Evolutionary conservation across 2,888 invertebrate species (phyloP).

Genomic region (Lasioglossum lativentre): DNA sequence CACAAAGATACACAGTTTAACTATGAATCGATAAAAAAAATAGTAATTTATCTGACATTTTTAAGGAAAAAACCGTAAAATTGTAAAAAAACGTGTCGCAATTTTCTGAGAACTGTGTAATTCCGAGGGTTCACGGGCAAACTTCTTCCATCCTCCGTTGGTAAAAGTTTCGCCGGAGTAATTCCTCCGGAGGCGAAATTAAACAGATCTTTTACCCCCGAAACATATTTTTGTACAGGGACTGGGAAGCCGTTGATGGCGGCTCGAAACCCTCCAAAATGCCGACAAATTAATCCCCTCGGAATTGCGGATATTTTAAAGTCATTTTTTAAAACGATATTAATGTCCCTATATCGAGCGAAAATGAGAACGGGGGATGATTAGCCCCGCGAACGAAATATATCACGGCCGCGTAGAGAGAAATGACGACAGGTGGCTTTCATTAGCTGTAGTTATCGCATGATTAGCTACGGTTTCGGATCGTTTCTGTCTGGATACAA

Average conservation of each 20-base stretch:
- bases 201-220: conserved; percentile 17
- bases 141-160: background rate
- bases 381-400: background rate
- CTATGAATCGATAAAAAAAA: no score
- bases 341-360: background rate
- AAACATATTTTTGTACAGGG: background rate
- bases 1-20: no score
- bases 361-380: background rate
- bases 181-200: background rate
- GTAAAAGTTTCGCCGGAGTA: conserved; percentile 19
- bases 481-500: background rate
- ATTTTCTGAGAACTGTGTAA: background rate
- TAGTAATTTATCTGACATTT: background rate
- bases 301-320: background rate
- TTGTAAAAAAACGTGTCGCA: background rate
- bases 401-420: background rate
- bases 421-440: conserved; percentile 14
- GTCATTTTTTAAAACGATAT: background rate
- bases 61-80: background rate
- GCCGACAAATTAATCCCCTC: background rate
- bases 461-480: background rate
- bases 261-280: background rate
- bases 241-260: no score
- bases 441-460: conserved; percentile 1
- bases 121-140: background rate